Percentiles rank a stretch among this genome's conserved stretches.
phyloP scores from a whole-genome alignment of 2,797 vertebrate species.

The Melanotaenia trifasciata region DNA sequence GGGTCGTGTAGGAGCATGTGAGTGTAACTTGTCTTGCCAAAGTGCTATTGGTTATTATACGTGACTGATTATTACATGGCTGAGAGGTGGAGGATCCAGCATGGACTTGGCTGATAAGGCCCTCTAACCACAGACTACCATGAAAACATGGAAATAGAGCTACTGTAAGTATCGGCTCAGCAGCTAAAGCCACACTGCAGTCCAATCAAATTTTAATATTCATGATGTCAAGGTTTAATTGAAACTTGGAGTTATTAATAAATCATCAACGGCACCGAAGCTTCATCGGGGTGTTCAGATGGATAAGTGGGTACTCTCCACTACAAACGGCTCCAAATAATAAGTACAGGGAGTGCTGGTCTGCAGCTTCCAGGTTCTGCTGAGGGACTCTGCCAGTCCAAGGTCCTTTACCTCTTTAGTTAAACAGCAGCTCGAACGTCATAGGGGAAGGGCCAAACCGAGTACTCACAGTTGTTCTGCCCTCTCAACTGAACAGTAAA shows the following conservation, averaged over 20 bases:
- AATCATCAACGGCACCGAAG: not conserved
- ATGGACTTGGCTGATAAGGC: constrained; percentile 65
- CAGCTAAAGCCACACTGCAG: constrained; percentile 8
- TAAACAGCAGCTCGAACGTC: constrained; percentile 72
- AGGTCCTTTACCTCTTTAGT: constrained; percentile 76
- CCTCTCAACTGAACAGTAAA: constrained; percentile 41
- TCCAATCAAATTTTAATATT: constrained; percentile 1
- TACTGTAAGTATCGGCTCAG: constrained; percentile 13
- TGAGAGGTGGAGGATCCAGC: constrained; percentile 70
- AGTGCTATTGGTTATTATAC: constrained; percentile 75
- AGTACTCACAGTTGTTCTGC: constrained; percentile 33
- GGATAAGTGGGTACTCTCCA: constrained; percentile 42
- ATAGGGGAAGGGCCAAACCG: constrained; percentile 24
- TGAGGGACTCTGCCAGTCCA: constrained; percentile 64
- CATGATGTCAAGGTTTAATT: not conserved
- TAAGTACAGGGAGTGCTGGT: not conserved
- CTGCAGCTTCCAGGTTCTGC: constrained; percentile 23
- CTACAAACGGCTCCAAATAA: constrained; percentile 31
- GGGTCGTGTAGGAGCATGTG: not conserved
- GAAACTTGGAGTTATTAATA: not conserved
- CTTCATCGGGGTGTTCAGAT: constrained; percentile 20
- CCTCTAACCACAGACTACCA: constrained; percentile 25
- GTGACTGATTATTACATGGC: constrained; percentile 82
- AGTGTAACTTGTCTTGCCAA: constrained; percentile 15
- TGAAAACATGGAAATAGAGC: constrained; percentile 40